Conservation (phyloP, 1,140 invertebrate species). For the Temnothorax longispinosus region DNA sequence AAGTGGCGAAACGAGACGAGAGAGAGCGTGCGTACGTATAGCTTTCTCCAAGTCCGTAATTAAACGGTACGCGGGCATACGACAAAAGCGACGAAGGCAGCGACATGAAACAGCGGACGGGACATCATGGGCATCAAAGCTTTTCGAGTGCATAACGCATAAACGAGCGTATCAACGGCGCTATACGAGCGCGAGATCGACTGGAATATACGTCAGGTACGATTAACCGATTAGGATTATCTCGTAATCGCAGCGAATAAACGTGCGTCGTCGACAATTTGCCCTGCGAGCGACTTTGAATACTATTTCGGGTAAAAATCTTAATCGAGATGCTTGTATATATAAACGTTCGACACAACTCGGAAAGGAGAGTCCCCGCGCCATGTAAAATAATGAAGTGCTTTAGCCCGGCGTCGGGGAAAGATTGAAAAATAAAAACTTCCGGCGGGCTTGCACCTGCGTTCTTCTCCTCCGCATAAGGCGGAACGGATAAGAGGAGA, state of each 20-base stretch:
- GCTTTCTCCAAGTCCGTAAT: slow-evolving; percentile 76
- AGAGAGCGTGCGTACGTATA: slow-evolving; percentile 46
- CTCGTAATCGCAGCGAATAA: not conserved
- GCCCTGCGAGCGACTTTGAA: not conserved
- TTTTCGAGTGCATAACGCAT: slow-evolving; percentile 30
- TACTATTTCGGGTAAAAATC: not conserved
- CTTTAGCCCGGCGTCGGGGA: not conserved
- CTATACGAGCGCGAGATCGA: not conserved
- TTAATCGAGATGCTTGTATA: not conserved
- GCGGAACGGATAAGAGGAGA: slow-evolving; percentile 45
- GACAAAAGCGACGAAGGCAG: slow-evolving; percentile 75
- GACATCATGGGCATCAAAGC: slow-evolving; percentile 72
- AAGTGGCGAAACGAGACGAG: slow-evolving; percentile 1
- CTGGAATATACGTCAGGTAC: not conserved
- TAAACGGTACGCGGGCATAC: slow-evolving; percentile 65
- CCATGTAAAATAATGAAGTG: slow-evolving; percentile 22
- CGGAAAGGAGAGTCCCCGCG: not conserved
- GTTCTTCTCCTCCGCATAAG: slow-evolving; percentile 32
- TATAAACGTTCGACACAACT: too few relatives aligned
- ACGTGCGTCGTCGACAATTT: not conserved
- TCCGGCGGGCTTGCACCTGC: slow-evolving; percentile 77
- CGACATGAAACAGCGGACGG: not conserved
- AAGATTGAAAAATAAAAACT: slow-evolving; percentile 70
- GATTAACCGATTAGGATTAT: slow-evolving; percentile 27
- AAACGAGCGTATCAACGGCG: not conserved